These are phyloP conservation scores for Pycnonotus jocosus DNA, from an alignment of 2,113 vertebrate species.

Conservation along the genomic window DNA sequence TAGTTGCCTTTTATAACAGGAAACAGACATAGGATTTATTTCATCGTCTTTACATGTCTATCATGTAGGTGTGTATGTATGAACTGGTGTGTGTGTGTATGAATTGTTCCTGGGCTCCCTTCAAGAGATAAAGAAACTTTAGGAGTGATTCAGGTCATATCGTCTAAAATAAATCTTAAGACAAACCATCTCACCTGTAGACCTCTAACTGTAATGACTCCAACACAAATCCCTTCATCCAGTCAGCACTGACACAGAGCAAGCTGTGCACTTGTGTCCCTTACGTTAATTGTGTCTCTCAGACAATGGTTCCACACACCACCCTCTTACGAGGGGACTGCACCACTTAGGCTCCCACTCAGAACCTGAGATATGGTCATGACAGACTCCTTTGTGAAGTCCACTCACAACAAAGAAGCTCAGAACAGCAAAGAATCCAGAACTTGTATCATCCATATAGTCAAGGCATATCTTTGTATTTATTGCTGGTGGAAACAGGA, in stretches of 20 bases:
- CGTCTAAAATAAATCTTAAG: background rate
- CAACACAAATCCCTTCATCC: background rate
- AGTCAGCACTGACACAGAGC: background rate
- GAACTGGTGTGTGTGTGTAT: no score
- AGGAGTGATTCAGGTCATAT: background rate
- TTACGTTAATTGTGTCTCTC: background rate
- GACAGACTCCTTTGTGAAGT: background rate
- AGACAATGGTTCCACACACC: background rate
- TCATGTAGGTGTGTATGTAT: rapidly evolving
- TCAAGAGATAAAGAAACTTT: background rate
- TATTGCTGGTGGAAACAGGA: background rate
- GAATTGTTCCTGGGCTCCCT: background rate
- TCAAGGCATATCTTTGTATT: background rate
- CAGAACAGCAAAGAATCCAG: background rate
- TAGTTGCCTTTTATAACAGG: background rate
- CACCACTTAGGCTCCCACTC: background rate
- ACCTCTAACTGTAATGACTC: background rate
- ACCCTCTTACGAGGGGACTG: rapidly evolving
- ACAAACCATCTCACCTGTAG: background rate
- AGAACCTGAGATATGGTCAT: background rate
- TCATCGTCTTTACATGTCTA: background rate
- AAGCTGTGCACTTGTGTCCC: background rate
- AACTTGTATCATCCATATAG: background rate
- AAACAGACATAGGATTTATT: background rate
- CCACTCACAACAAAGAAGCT: background rate